Percentiles rank a stretch among this genome's conserved stretches.
phyloP scores from a whole-genome alignment of 1,140 invertebrate species.

The Himalopsyche phryganea region DNA sequence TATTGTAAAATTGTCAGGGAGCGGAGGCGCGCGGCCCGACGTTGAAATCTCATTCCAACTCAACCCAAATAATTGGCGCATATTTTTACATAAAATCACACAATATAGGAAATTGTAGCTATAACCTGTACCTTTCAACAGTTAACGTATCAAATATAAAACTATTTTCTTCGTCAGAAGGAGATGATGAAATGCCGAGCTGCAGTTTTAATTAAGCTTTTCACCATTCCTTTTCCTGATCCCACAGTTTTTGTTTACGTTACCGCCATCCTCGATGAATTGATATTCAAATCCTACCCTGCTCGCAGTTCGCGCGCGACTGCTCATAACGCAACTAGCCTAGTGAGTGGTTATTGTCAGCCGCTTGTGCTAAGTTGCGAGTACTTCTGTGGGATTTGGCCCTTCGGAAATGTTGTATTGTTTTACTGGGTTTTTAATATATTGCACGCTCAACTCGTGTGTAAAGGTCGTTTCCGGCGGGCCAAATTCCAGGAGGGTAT shows the following conservation, averaged over 20 bases:
- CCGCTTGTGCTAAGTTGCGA: too few relatives aligned
- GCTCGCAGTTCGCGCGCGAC: too few relatives aligned
- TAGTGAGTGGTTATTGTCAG: too few relatives aligned
- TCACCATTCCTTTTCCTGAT: conserved; percentile 2
- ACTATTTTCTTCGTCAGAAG: conserved; percentile 30
- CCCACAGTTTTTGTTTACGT: too few relatives aligned
- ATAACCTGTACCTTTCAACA: conserved; percentile 34
- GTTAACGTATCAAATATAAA: conserved; percentile 35
- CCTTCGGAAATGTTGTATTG: too few relatives aligned
- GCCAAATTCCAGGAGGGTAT: too few relatives aligned
- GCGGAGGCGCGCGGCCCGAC: conserved; percentile 30
- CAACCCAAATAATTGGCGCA: conserved; percentile 33
- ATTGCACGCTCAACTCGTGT: background rate
- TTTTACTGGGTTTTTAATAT: too few relatives aligned
- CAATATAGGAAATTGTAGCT: conserved; percentile 34
- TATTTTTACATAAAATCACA: conserved; percentile 35
- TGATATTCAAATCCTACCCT: too few relatives aligned
- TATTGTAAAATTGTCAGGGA: conserved; percentile 32
- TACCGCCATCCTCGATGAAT: too few relatives aligned
- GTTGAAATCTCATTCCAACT: conserved; percentile 35
- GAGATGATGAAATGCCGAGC: conserved; percentile 29
- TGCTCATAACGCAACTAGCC: too few relatives aligned
- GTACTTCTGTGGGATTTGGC: too few relatives aligned
- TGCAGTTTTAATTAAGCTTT: conserved; percentile 27
- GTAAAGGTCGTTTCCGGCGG: too few relatives aligned